phyloP scores from a whole-genome alignment of 2,113 vertebrate species.

The Suricata suricatta region DNA sequence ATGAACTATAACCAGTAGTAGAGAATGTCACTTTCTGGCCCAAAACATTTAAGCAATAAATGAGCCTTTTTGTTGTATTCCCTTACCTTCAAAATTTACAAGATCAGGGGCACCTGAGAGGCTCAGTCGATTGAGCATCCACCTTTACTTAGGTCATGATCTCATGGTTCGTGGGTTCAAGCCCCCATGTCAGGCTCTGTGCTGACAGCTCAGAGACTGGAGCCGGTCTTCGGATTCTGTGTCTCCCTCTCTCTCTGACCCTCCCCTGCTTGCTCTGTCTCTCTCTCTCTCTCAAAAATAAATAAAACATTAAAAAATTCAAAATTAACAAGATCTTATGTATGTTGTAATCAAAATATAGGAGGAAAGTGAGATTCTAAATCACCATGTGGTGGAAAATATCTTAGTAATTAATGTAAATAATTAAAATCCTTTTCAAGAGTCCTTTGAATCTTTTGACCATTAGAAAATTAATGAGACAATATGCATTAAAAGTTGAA shows the following conservation, averaged over 20 bases:
- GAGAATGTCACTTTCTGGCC: not conserved
- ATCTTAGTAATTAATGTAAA: not conserved
- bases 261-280: too few relatives aligned
- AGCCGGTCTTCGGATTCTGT: too few relatives aligned
- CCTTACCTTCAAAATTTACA: not conserved
- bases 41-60: not conserved
- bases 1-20: not conserved
- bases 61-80: not conserved
- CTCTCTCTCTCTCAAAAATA: too few relatives aligned
- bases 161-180: too few relatives aligned
- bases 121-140: too few relatives aligned
- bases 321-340: not conserved
- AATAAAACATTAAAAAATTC: not conserved
- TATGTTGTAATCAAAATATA: not conserved
- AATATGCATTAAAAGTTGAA: not conserved
- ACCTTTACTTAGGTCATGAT: too few relatives aligned
- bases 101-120: not conserved
- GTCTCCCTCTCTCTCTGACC: too few relatives aligned
- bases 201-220: too few relatives aligned
- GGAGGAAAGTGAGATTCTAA: not conserved
- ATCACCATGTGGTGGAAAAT: not conserved
- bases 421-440: not conserved
- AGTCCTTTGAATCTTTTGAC: not conserved
- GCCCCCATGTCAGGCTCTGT: too few relatives aligned
- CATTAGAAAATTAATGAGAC: not conserved